Percentiles rank a stretch among this genome's conserved stretches.
Conservation (phyloP, 1,140 invertebrate genomes). For the Anastrepha obliqua region DNA sequence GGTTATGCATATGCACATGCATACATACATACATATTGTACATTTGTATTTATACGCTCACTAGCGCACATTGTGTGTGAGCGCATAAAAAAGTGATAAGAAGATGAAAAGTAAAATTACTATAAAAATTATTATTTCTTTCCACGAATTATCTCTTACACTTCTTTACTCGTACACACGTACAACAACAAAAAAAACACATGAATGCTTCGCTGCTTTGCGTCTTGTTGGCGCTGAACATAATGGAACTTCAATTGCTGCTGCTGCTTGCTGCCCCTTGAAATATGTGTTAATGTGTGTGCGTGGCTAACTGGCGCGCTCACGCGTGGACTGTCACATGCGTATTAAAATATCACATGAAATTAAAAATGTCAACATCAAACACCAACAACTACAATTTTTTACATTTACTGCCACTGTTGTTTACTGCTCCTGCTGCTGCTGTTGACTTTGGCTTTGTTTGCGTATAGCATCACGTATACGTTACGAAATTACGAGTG, state of each 20-base stretch:
- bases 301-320: neutral
- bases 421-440: neutral
- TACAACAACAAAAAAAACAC: too few species aligned
- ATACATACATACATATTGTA: neutral
- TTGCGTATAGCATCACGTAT: conserved; percentile 91
- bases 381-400: neutral
- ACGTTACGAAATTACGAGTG: conserved; percentile 98
- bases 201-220: neutral
- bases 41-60: too few species aligned
- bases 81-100: neutral
- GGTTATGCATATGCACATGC: neutral
- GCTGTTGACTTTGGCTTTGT: neutral
- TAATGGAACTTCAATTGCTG: neutral
- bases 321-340: neutral
- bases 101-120: neutral
- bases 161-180: neutral
- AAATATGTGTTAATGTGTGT: neutral
- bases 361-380: conserved; percentile 48
- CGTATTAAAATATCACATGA: conserved; percentile 23
- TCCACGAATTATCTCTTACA: neutral
- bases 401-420: neutral
- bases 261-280: neutral
- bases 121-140: neutral
- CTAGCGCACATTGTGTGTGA: neutral
- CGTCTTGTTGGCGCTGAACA: neutral